Base-by-base conservation (phyloP, 1,140 invertebrate species). In the Rhagoletis zephyria region DNA sequence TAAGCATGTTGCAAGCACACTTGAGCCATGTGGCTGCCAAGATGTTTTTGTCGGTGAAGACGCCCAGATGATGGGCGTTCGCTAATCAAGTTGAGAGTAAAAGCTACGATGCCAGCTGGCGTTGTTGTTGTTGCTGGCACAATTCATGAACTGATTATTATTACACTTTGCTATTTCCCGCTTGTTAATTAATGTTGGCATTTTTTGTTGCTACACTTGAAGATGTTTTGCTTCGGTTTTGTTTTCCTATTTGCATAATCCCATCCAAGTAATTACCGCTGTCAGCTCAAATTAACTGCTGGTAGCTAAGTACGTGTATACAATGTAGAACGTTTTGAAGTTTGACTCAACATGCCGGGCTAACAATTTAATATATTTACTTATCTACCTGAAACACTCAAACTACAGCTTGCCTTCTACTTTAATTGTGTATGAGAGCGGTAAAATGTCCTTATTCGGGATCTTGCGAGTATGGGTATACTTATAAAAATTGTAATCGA, bases 131-230 rank as follows among this genome's bases (percentile, higher is more conserved):
- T 74, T 56, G 74, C 56, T 81, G 45, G 19, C 48, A 81, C 16
- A 9, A 9, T 48, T 42, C 74, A 56, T 81, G 74, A 56, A 51
- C 48, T 81, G 74, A 81, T 81, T 81, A 51, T 56, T 81, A 81
- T 81, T 81, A 81, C 48, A 81, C 48, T 81, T 30, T 19, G 74
- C 12, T 81, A 81, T 81, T 81, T 81, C 74, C 74, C 10, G 74
- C n/a, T 81, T 7, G 48, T 19, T 81, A 81, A 81, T 81, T 81
- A 81, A 56, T 56, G 48, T n/a, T 81, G 74, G 56, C 74, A 81
- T 48, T 56, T 77, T 30, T 81, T 81, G 74, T 81, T 51, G 48
- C 4, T 81, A 51, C 74, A 81, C 74, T 81, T 81, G 30, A 81
- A 81, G 74, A 48, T 81, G 48, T 81, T 63, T 63, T 63, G 1